Evolutionary conservation across 2,113 vertebrate species (phyloP).

Genomic region (Myocastor coypus): DNA sequence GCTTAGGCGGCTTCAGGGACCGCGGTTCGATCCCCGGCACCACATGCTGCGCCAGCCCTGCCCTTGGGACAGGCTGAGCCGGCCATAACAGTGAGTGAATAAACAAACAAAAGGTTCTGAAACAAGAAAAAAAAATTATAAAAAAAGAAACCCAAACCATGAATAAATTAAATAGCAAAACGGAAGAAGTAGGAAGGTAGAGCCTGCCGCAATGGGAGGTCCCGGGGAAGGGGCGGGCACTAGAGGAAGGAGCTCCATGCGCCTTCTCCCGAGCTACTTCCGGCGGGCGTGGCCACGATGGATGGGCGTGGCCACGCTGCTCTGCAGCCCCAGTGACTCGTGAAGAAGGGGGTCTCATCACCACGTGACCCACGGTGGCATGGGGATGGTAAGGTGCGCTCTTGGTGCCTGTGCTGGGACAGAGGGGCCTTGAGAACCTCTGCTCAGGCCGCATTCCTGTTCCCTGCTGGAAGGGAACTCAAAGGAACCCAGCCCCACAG

Average conservation of each 20-base stretch:
- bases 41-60: no score
- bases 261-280: neutral
- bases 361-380: neutral
- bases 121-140: no score
- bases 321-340: accelerated
- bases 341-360: neutral
- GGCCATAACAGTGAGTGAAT: no score
- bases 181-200: neutral
- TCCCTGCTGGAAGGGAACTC: neutral
- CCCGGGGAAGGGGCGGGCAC: neutral
- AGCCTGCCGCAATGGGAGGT: neutral
- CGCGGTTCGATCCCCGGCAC: no score
- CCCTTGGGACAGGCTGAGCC: no score
- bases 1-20: no score
- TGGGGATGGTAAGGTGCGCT: neutral
- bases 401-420: neutral
- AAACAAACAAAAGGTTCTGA: no score
- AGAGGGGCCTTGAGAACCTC: no score
- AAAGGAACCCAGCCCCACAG: neutral
- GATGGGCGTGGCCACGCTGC: no score
- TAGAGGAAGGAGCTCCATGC: accelerated
- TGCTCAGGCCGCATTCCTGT: neutral
- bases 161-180: neutral
- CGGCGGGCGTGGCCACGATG: neutral
- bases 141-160: neutral